Base-by-base conservation (phyloP, 37 sponge, comb jelly and placozoan species). In the Haliclona indistincta region DNA sequence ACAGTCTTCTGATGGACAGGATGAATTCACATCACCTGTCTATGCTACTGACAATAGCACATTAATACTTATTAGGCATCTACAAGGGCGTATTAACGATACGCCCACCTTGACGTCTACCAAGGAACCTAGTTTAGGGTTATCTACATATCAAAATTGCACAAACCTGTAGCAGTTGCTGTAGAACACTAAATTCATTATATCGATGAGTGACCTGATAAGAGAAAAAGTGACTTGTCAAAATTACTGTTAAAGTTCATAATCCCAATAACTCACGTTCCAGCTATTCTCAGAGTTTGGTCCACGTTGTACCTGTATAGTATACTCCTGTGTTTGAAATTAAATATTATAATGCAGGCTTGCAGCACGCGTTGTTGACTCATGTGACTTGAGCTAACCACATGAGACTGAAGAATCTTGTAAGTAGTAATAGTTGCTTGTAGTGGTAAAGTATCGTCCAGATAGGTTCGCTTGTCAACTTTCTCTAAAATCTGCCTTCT, bases 371-470 rank as follows among this genome's bases (percentile, higher is more conserved):
- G 51, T 47, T 47, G 10, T 47, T 10, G 51, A 15, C 51, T 15
- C 51, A 47, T 17, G 15, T 47, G 10, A 15, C 13, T 15, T 47
- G 15, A 47, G 51, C 86, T 64, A 75, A 89, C 90, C 73, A 81
- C 86, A 61, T 83, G 62, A 41, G 52, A 65, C 2, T 42, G 68
- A 17, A 71, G 45, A 13, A 63, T 68, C 7, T 54, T 76, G 45
- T 75, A 25, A 20, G 77, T 76, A 15, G 58, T 25, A 13, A 89
- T 78, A 2, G 60, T 68, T 54, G 70, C 76, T 4, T 51, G 70
- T 15, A 93, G 71, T 0, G 94, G 91, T 17, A 75, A 61, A 20
- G 87, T 89, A 40, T 89, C 91, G 70, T 93, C 94, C 63, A 80
- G 4, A 43, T 44, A 85, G 3, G 37, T 23, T 43, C 41, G 70